These are phyloP conservation scores for Morinoia aosen DNA, from an alignment of 2,888 invertebrate genomes.

Conservation along the genomic window DNA sequence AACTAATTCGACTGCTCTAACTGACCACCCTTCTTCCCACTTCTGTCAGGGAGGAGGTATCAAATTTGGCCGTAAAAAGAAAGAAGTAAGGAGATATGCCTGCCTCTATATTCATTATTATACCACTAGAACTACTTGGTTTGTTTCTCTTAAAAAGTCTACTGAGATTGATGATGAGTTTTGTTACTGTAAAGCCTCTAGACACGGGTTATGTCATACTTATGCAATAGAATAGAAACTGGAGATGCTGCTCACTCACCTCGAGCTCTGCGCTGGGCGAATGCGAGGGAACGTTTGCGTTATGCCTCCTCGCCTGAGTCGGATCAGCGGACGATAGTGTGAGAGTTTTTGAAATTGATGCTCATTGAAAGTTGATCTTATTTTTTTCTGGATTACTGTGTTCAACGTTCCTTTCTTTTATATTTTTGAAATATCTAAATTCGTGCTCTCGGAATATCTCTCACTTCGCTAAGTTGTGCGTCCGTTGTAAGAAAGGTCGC, in stretches of 20 bases:
- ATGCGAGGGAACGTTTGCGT: background rate
- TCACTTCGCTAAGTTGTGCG: background rate
- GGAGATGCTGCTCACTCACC: constrained; percentile 39
- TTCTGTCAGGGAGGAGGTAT: constrained; percentile 62
- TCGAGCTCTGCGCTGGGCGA: background rate
- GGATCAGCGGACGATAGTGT: background rate
- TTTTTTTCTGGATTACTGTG: background rate
- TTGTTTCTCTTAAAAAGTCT: constrained; percentile 45
- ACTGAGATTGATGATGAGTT: constrained; percentile 36
- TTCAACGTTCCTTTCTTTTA: background rate
- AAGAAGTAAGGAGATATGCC: constrained; percentile 84
- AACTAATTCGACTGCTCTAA: constrained; percentile 33
- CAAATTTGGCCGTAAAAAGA: constrained; percentile 95
- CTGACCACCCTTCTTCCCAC: constrained; percentile 47
- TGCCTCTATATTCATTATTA: constrained; percentile 70
- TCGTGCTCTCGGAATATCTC: background rate
- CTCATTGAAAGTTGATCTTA: background rate
- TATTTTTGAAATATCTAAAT: background rate
- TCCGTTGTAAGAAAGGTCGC: background rate
- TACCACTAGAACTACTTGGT: constrained; percentile 45
- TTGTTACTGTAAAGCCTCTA: constrained; percentile 51
- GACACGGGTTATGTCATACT: constrained; percentile 46
- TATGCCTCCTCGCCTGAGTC: background rate
- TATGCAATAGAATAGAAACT: constrained; percentile 46
- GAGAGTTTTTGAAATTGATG: background rate